A percentile compares a stretch with the other conserved stretches of the same genome.
phyloP scores from a whole-genome alignment of 92 coral and sea anemone genomes.

The Epizoanthus illoricatus region DNA sequence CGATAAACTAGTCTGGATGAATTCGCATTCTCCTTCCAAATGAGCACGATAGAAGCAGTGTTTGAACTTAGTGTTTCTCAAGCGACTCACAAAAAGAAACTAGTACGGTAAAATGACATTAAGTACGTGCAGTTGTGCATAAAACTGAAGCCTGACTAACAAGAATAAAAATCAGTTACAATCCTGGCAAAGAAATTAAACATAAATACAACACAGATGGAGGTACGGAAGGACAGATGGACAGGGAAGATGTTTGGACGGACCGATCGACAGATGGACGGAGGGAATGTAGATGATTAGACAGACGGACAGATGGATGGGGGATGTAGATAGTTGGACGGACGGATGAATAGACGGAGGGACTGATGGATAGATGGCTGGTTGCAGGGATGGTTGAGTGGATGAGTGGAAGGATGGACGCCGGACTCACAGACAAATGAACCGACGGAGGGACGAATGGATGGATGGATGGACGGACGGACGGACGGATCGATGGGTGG shows the following conservation, averaged over 20 bases:
- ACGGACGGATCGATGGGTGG: background rate
- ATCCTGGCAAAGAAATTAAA: no score
- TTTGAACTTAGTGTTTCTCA: no score
- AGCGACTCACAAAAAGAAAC: no score
- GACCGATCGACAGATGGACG: background rate
- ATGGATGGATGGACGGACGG: background rate
- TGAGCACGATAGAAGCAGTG: no score
- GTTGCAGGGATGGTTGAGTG: background rate
- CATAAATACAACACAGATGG: background rate
- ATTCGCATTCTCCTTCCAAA: no score
- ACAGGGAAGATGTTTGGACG: background rate
- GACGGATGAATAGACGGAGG: background rate
- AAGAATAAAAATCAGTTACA: no score
- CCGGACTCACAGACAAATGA: background rate
- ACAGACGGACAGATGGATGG: background rate
- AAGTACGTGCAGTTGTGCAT: no score
- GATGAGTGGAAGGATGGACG: background rate
- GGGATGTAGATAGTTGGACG: background rate
- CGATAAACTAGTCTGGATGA: no score
- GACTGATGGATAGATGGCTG: no score
- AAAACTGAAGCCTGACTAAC: no score
- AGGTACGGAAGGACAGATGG: background rate
- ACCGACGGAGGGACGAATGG: background rate
- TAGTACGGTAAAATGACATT: no score
- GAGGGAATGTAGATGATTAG: background rate